Conservation (phyloP, 1,140 invertebrate genomes). For the Platorchestia sp. region DNA sequence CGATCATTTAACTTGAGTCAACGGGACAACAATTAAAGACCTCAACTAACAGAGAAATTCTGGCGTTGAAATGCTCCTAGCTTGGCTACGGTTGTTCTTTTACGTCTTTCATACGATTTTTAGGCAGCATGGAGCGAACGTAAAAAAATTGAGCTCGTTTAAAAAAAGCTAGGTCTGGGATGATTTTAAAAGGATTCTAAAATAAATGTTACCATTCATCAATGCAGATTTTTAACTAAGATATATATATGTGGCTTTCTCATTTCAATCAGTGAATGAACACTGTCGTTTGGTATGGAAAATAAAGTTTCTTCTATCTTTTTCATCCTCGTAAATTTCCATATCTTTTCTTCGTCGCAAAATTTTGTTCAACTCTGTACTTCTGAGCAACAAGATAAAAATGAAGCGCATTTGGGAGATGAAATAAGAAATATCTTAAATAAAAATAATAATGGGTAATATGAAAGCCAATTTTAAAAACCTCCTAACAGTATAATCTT, state of each 20-base stretch:
- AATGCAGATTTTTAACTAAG: not conserved
- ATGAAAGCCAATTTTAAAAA: too few relatives aligned
- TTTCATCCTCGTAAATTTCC: too few relatives aligned
- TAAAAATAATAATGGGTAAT: not conserved
- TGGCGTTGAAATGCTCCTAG: not conserved
- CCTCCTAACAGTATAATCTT: too few relatives aligned
- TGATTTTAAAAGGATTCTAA: not conserved
- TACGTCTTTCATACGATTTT: not conserved
- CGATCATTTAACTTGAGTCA: constrained; percentile 8
- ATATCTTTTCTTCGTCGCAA: too few relatives aligned
- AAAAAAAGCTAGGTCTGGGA: not conserved
- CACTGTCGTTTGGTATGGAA: not conserved
- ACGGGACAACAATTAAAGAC: not conserved
- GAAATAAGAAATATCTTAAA: not conserved
- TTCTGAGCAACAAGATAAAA: not conserved
- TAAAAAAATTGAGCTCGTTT: not conserved
- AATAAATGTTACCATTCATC: not conserved
- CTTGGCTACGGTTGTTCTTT: not conserved
- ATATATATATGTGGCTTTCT: not conserved
- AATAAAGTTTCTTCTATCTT: too few relatives aligned
- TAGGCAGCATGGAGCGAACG: not conserved
- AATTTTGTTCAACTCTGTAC: not conserved
- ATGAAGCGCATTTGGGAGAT: not conserved
- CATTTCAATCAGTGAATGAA: not conserved
- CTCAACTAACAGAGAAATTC: not conserved